Evolutionary conservation across 2,113 vertebrate genomes (phyloP).

Genomic region (Xenopus laevis): DNA sequence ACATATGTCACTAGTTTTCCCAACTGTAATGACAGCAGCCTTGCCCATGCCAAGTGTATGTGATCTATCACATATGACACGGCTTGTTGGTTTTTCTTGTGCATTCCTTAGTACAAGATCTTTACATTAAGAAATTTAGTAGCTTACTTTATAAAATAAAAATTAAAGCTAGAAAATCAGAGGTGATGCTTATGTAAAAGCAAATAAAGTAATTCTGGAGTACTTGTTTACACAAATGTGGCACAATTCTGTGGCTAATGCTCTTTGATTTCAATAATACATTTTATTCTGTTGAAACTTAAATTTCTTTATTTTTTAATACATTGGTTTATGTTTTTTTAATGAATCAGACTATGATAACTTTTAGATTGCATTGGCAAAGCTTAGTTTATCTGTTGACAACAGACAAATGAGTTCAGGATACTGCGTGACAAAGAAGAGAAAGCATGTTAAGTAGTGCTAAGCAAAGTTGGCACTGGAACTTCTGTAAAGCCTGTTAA

Average conservation of each 20-base stretch:
- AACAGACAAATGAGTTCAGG: constrained; percentile 14
- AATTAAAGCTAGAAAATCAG: too few relatives aligned
- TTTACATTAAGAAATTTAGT: neutral
- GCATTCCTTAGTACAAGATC: neutral
- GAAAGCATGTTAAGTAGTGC: neutral
- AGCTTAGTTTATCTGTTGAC: neutral
- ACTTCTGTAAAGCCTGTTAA: too few relatives aligned
- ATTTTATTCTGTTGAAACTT: too few relatives aligned
- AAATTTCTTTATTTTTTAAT: too few relatives aligned
- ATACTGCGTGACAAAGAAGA: constrained; percentile 21
- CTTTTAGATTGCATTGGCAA: constrained; percentile 10
- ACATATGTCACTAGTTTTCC: constrained; percentile 31
- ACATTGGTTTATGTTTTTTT: neutral
- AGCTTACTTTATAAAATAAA: too few relatives aligned
- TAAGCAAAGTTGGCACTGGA: too few relatives aligned
- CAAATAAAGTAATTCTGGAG: too few relatives aligned
- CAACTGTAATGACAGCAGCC: constrained; percentile 9
- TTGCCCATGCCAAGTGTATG: neutral
- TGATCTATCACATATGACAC: constrained; percentile 35
- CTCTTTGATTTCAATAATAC: too few relatives aligned
- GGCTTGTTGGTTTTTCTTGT: constrained; percentile 19
- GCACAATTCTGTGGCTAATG: too few relatives aligned
- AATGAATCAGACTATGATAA: constrained; percentile 23
- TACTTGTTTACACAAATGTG: too few relatives aligned
- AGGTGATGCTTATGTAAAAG: too few relatives aligned